Base-by-base conservation (phyloP, 2,888 invertebrate genomes). In the Dynastes hyllus region DNA sequence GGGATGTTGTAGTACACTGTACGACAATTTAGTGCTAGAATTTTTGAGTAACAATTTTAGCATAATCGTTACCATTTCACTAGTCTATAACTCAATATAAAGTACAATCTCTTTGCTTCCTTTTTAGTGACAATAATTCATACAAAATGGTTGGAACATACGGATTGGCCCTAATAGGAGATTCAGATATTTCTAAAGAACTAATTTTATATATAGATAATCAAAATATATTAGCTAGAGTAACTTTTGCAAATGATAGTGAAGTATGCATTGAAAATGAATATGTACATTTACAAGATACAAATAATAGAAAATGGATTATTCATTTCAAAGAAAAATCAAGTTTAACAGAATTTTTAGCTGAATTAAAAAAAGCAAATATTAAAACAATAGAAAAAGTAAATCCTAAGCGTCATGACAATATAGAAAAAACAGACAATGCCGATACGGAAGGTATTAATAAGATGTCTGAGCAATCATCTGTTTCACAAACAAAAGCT, bases 141-240 rank as follows among this genome's bases (percentile, higher is more conserved):
- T 87, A 87, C 75, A 84, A 83, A 16, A 75, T 84, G 2, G 81
- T 88, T 66, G 90, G 90, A 2, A 89, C 89, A 84, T 87, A 89
- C 79, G 90, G 90, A 27, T 83, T 90, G 73, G 91, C 90, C 1
- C 81, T 91, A 51, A 90, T 92, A 73, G 87, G 86, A 67, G 80
- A 83, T 67, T 65, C 81, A 32, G 78, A 84, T 76, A 82, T 84
- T 50, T 40, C 82, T n/a, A 85, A 84, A 78, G 88, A 89, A 83
- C 73, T 89, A 63, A 86, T 89, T 51, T 79, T 87, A 63, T 89
- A 89, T 80, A 88, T 87, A 83, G 85, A 87, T 40, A 88, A 87
- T 81, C 86, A 85, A 61, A 86, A 87, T 81, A 86, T 88, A 51
- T 80, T 88, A 53, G 82, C 85, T 61, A 84, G 86, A 81, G 82